phyloP scores from a whole-genome alignment of 2,113 vertebrate species.

The Falcunculus frontatus region DNA sequence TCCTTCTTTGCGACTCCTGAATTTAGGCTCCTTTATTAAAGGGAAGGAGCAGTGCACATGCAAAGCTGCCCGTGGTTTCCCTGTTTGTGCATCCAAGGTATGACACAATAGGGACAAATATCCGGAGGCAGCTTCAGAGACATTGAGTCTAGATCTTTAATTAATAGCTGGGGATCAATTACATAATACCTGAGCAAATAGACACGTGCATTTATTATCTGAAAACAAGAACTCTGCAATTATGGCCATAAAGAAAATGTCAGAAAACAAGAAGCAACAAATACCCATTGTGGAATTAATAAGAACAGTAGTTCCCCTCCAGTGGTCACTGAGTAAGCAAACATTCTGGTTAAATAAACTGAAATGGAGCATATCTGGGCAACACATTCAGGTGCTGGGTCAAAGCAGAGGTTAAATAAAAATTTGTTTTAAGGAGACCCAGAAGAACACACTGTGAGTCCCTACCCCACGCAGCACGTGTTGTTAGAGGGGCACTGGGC shows the following conservation, averaged over 20 bases:
- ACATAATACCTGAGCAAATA: slow-evolving; percentile 44
- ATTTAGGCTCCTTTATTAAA: slow-evolving; percentile 36
- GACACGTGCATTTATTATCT: slow-evolving; percentile 53
- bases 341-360: slow-evolving; percentile 73
- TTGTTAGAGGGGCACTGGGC: neutral
- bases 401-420: slow-evolving; percentile 75
- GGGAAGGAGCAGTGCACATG: neutral
- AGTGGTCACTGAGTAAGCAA: slow-evolving; percentile 70
- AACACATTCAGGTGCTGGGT: slow-evolving; percentile 62
- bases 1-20: neutral
- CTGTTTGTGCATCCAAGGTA: slow-evolving; percentile 42
- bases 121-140: slow-evolving; percentile 62
- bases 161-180: slow-evolving; percentile 64
- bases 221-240: slow-evolving; percentile 41
- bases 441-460: slow-evolving; percentile 6
- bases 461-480: neutral
- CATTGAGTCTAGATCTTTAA: slow-evolving; percentile 64
- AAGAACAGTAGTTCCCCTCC: slow-evolving; percentile 54
- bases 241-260: slow-evolving; percentile 39
- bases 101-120: slow-evolving; percentile 54
- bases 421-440: slow-evolving; percentile 65
- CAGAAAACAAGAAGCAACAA: slow-evolving; percentile 59
- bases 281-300: slow-evolving; percentile 46
- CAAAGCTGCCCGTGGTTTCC: slow-evolving; percentile 29
- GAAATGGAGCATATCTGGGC: slow-evolving; percentile 67